These are phyloP conservation scores for Polylopha cassiicola DNA, from an alignment of 2,888 invertebrate species.

Conservation along the genomic window DNA sequence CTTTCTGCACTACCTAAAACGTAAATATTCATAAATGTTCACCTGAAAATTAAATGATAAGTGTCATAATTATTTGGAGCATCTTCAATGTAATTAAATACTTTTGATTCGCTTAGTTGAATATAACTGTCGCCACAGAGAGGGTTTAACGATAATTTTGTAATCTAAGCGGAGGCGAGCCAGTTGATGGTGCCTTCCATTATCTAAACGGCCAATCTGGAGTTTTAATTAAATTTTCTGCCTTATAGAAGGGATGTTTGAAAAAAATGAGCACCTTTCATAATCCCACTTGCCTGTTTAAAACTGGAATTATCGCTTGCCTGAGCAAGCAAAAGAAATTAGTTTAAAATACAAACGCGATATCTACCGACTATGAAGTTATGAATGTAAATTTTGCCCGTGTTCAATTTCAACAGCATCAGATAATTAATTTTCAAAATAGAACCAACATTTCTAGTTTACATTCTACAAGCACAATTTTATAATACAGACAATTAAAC, in stretches of 20 bases:
- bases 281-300: conserved; percentile 29
- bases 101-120: conserved; percentile 28
- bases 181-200: conserved; percentile 40
- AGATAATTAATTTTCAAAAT: too few relatives aligned
- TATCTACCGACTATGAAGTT: too few relatives aligned
- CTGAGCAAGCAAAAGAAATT: background rate
- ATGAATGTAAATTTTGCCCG: too few relatives aligned
- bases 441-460: too few relatives aligned
- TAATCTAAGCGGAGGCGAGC: conserved; percentile 34
- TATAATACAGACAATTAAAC: too few relatives aligned
- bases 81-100: conserved; percentile 25
- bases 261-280: conserved; percentile 40
- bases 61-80: conserved; percentile 14
- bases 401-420: too few relatives aligned
- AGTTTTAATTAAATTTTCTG: conserved; percentile 57
- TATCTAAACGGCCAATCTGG: conserved; percentile 49
- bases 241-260: conserved; percentile 39
- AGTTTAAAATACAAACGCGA: too few relatives aligned
- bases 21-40: too few relatives aligned
- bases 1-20: too few relatives aligned
- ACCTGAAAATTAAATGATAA: conserved; percentile 1
- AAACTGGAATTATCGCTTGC: conserved; percentile 19
- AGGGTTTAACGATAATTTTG: conserved; percentile 43
- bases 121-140: conserved; percentile 38
- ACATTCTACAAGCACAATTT: too few relatives aligned